These are phyloP conservation scores for Saccostrea echinata DNA, from an alignment of 1,140 invertebrate species.

Conservation along the genomic window DNA sequence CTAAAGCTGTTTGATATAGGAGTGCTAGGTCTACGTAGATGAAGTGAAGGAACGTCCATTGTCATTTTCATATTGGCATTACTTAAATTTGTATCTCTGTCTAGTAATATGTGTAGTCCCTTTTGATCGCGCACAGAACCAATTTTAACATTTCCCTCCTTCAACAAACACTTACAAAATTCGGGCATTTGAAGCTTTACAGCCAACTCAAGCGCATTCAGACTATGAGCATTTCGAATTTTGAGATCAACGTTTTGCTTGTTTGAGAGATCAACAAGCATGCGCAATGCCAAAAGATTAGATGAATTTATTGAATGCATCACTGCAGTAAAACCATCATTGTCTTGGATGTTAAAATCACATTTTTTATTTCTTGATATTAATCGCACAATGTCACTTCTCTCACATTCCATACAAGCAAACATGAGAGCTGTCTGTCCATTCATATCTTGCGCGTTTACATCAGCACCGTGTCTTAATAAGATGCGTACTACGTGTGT, in stretches of 20 bases:
- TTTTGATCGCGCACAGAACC: constrained; percentile 48
- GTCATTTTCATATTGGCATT: background rate
- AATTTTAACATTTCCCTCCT: constrained; percentile 44
- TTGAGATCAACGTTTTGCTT: constrained; percentile 55
- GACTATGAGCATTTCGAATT: constrained; percentile 54
- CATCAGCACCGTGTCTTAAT: constrained; percentile 86
- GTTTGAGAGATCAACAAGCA: constrained; percentile 51
- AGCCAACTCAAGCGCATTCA: constrained; percentile 63
- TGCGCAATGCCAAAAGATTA: constrained; percentile 60
- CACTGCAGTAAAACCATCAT: constrained; percentile 79
- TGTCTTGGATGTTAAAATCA: constrained; percentile 89
- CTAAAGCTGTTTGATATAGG: background rate
- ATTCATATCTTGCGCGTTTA: constrained; percentile 94
- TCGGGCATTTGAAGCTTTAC: constrained; percentile 63
- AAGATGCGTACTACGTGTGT: constrained; percentile 66
- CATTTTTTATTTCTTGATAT: constrained; percentile 89
- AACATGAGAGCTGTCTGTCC: constrained; percentile 95
- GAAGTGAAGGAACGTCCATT: background rate
- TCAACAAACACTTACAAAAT: constrained; percentile 63
- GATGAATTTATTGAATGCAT: constrained; percentile 65
- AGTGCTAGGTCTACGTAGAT: background rate
- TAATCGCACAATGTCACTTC: constrained; percentile 89
- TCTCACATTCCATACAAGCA: constrained; percentile 90
- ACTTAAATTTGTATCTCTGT: background rate
- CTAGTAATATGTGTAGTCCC: constrained; percentile 46